Percentiles rank a stretch among this genome's conserved stretches.
Conservation (phyloP, 2,888 invertebrate genomes). For the Drosophila rubida region DNA sequence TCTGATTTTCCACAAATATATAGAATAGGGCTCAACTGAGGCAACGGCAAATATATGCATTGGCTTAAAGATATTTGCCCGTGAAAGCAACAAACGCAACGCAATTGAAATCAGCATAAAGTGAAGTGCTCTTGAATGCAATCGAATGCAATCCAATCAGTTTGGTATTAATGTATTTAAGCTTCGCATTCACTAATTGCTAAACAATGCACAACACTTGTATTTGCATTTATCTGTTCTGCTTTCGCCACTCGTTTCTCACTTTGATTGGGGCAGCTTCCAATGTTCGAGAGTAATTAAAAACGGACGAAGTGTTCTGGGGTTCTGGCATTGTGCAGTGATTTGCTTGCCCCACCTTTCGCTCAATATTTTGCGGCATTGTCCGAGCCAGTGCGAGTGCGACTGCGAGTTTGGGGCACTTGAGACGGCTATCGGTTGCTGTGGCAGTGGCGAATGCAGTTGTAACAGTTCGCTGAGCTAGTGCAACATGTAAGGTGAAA, state of each 20-base stretch:
- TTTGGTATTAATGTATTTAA: slow-evolving; percentile 44
- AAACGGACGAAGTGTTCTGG: slow-evolving; percentile 30
- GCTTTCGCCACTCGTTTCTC: slow-evolving; percentile 13
- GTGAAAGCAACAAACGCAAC: neutral
- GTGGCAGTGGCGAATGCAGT: slow-evolving; percentile 17
- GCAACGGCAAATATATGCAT: neutral
- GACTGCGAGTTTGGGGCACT: slow-evolving; percentile 4
- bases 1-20: slow-evolving; percentile 46
- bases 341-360: slow-evolving; percentile 39
- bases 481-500: slow-evolving; percentile 43
- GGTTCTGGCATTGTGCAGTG: slow-evolving; percentile 14
- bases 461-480: neutral
- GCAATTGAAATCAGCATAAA: slow-evolving; percentile 23
- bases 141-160: slow-evolving; percentile 38
- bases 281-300: slow-evolving; percentile 48
- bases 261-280: slow-evolving; percentile 19
- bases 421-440: slow-evolving; percentile 2
- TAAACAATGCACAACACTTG: slow-evolving; percentile 53
- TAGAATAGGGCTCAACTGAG: slow-evolving; percentile 13
- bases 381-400: slow-evolving; percentile 42
- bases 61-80: neutral
- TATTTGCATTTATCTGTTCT: slow-evolving; percentile 50
- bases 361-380: slow-evolving; percentile 33
- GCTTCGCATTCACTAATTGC: slow-evolving; percentile 46
- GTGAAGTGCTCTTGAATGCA: neutral